Conservation (phyloP, 2,888 invertebrate genomes). For the Drosophila suboccidentalis region DNA sequence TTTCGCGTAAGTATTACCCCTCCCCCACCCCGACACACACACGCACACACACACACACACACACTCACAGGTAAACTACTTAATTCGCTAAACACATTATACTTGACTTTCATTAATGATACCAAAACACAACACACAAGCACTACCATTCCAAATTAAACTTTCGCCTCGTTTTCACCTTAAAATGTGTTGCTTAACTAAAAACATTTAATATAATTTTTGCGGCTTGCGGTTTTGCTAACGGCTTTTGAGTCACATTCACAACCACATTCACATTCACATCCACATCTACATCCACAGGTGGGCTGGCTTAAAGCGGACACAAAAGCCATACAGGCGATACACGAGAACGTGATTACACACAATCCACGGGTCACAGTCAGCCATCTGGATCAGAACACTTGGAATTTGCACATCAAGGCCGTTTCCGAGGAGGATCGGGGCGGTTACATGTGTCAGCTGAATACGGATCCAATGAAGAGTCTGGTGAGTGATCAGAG, state of each 20-base stretch:
- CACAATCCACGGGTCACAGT: constrained; percentile 95
- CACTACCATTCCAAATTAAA: background rate
- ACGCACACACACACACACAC: constrained; percentile 1
- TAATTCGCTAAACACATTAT: constrained; percentile 22
- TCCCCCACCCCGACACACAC: background rate
- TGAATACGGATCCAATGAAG: constrained; percentile 97
- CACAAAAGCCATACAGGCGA: constrained; percentile 96
- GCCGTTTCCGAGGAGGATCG: constrained; percentile 94
- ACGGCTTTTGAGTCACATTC: background rate
- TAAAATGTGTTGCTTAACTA: background rate
- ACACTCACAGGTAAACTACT: background rate
- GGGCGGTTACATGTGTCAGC: constrained; percentile 97
- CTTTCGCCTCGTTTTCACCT: background rate
- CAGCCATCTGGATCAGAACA: constrained; percentile 93
- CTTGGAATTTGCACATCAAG: constrained; percentile 96
- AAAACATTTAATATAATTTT: constrained; percentile 1
- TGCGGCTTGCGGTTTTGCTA: background rate
- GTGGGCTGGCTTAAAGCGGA: constrained; percentile 97
- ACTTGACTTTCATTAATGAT: constrained; percentile 51
- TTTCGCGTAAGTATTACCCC: constrained; percentile 91
- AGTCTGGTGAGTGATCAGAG: constrained; percentile 90
- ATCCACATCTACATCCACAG: constrained; percentile 87
- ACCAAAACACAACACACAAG: constrained; percentile 1
- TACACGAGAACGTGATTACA: constrained; percentile 96
- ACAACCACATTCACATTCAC: background rate